Conservation (phyloP, 2,888 invertebrate genomes). For the Fragum whitleyi region DNA sequence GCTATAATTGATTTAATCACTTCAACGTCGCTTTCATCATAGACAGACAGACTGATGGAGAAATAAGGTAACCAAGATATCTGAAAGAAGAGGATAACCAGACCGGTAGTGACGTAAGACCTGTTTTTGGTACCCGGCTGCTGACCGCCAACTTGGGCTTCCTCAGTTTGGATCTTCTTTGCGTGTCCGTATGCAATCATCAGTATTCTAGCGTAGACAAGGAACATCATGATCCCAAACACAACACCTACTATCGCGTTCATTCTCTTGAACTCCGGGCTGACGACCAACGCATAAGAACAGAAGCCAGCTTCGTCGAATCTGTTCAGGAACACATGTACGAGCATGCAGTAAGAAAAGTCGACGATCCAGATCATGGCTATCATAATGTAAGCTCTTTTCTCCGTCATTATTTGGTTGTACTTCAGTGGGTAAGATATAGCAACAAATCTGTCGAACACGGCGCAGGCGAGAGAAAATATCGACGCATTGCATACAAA, state of each 20-base stretch:
- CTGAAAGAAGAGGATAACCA: constrained; percentile 61
- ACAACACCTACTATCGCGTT: constrained; percentile 55
- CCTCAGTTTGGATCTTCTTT: constrained; percentile 43
- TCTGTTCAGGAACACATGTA: constrained; percentile 49
- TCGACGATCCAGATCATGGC: constrained; percentile 60
- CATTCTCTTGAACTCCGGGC: constrained; percentile 45
- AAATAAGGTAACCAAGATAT: constrained; percentile 68
- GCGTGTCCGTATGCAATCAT: constrained; percentile 56
- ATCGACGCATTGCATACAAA: constrained; percentile 66
- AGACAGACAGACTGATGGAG: constrained; percentile 50
- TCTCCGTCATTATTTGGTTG: constrained; percentile 82
- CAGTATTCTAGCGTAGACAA: constrained; percentile 58
- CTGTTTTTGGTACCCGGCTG: background rate
- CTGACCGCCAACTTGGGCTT: background rate
- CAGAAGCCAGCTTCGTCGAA: constrained; percentile 57
- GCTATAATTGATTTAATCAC: constrained; percentile 27
- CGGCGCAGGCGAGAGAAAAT: constrained; percentile 64
- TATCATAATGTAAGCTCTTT: constrained; percentile 53
- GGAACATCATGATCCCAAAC: constrained; percentile 58
- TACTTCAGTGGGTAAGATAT: constrained; percentile 65
- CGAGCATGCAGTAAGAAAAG: constrained; percentile 39
- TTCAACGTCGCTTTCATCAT: constrained; percentile 25
- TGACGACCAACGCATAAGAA: constrained; percentile 65
- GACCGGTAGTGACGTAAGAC: constrained; percentile 30
- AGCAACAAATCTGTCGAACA: constrained; percentile 67